Percentiles rank a stretch among this genome's conserved stretches.
Conservation (phyloP, 2,888 invertebrate genomes). For the Tortricodes alternella region DNA sequence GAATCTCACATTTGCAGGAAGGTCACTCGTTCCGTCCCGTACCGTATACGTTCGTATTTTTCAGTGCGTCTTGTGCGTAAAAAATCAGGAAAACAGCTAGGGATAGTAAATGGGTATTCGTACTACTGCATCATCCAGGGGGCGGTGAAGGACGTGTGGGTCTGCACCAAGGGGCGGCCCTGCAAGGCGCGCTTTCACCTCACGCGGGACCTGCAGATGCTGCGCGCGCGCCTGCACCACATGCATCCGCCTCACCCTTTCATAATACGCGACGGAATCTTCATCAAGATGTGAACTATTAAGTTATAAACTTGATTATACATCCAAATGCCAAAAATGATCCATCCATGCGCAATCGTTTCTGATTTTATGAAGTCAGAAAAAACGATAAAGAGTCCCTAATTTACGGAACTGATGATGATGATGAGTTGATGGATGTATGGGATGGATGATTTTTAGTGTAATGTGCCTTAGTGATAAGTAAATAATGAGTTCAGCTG, state of each 20-base stretch:
- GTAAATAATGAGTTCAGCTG: too few species aligned
- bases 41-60: too few species aligned
- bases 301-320: too few species aligned
- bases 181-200: conserved; percentile 19
- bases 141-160: conserved; percentile 1
- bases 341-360: too few species aligned
- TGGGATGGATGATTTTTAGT: too few species aligned
- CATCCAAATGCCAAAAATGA: too few species aligned
- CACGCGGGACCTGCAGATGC: not conserved
- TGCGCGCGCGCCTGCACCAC: conserved; percentile 11
- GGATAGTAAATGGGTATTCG: conserved; percentile 30
- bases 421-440: too few species aligned
- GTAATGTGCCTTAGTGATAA: too few species aligned
- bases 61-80: conserved; percentile 4
- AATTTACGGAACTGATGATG: too few species aligned
- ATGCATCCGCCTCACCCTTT: not conserved
- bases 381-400: too few species aligned
- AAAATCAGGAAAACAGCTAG: conserved; percentile 26
- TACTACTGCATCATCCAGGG: conserved; percentile 16
- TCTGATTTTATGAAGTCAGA: too few species aligned
- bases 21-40: not conserved
- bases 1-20: too few species aligned
- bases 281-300: conserved; percentile 30
- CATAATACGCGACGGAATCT: conserved; percentile 34
- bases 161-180: conserved; percentile 14